Conservation (phyloP, 1,140 invertebrate genomes). For the Drosophila sp. region DNA sequence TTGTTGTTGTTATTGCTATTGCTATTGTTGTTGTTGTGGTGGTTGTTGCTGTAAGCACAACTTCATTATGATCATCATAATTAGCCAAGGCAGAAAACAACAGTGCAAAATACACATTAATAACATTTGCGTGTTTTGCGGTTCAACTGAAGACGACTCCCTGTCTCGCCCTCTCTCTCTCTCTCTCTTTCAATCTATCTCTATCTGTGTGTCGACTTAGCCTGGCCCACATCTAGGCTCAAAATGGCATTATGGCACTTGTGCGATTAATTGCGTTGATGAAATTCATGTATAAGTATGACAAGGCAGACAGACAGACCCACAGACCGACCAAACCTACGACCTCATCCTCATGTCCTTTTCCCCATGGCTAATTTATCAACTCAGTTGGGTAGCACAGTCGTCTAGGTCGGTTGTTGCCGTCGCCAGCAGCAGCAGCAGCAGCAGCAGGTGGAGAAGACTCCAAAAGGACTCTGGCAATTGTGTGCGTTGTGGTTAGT, state of each 20-base stretch:
- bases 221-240: slow-evolving; percentile 19
- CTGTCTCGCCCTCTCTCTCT: slow-evolving; percentile 10
- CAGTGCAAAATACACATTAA: slow-evolving; percentile 63
- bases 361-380: not conserved
- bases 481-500: slow-evolving; percentile 52
- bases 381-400: not conserved
- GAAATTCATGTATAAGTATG: slow-evolving; percentile 64
- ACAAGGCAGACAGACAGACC: slow-evolving; percentile 12
- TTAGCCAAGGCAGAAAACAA: slow-evolving; percentile 33
- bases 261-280: slow-evolving; percentile 74
- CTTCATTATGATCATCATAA: slow-evolving; percentile 53
- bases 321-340: slow-evolving; percentile 17
- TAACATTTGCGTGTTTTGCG: slow-evolving; percentile 64
- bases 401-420: not conserved
- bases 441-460: not conserved
- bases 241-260: slow-evolving; percentile 59
- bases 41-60: slow-evolving; percentile 45
- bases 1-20: slow-evolving; percentile 30
- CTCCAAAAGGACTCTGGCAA: not conserved
- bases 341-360: slow-evolving; percentile 19
- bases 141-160: slow-evolving; percentile 32
- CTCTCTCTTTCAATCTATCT: not conserved
- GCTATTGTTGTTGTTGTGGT: slow-evolving; percentile 32
- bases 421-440: not conserved
- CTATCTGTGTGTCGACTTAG: slow-evolving; percentile 8